Conservation (phyloP, 1,140 invertebrate species). For the Lithobius niger region DNA sequence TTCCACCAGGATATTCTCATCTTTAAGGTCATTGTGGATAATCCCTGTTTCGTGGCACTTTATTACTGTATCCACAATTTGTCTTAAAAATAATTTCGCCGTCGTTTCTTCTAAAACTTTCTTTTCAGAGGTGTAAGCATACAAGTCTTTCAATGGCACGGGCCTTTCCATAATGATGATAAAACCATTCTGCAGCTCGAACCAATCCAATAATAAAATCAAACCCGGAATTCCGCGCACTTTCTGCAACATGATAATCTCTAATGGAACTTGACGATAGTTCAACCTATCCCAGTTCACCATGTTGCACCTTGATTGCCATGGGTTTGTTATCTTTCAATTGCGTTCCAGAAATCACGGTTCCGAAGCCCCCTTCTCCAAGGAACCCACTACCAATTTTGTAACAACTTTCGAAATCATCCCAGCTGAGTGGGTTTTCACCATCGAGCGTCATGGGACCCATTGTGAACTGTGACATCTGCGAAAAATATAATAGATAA, state of each 20-base stretch:
- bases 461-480: too few species aligned
- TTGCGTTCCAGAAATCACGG: too few species aligned
- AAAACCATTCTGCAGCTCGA: constrained; percentile 38
- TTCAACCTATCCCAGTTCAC: too few species aligned
- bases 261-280: constrained; percentile 43
- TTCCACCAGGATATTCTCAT: constrained; percentile 52
- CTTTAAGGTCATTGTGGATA: constrained; percentile 53
- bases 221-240: constrained; percentile 42
- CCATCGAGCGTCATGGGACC: too few species aligned
- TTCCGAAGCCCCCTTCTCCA: too few species aligned
- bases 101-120: constrained; percentile 40
- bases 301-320: too few species aligned
- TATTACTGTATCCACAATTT: constrained; percentile 39
- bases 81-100: constrained; percentile 40
- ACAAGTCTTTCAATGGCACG: constrained; percentile 47
- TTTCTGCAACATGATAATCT: constrained; percentile 45
- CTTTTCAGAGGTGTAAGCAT: constrained; percentile 54
- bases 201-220: constrained; percentile 46
- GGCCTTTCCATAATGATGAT: constrained; percentile 52
- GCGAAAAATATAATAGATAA: too few species aligned
- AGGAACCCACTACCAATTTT: too few species aligned
- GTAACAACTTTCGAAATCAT: too few species aligned
- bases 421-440: too few species aligned
- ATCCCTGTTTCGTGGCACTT: constrained; percentile 39
- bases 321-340: too few species aligned